These are phyloP conservation scores for Hypotaenidia philippensis DNA, from an alignment of 2,797 vertebrate genomes.

Conservation along the genomic window DNA sequence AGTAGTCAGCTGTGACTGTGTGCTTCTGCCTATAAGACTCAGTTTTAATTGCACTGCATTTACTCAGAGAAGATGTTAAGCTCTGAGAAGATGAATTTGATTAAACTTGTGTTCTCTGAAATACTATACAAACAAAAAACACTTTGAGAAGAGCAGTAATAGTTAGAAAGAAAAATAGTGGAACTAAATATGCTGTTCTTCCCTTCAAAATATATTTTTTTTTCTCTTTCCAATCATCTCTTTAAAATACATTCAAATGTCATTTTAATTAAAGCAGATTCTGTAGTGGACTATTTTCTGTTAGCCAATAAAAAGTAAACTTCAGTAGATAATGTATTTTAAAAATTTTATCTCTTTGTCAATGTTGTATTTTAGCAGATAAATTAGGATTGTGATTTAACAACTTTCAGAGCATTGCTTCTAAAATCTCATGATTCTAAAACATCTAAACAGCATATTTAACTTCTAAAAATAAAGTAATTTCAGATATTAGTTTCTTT, in stretches of 20 bases:
- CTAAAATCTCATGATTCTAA: not conserved
- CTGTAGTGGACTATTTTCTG: not conserved
- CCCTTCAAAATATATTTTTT: not conserved
- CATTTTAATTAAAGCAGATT: not conserved
- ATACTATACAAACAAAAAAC: not conserved
- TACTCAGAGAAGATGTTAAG: not conserved
- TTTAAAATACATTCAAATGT: not conserved
- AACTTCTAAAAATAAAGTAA: not conserved
- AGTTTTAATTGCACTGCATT: not conserved
- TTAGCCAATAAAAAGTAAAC: not conserved
- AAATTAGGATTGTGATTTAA: not conserved
- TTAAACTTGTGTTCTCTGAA: not conserved
- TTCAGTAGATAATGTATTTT: not conserved
- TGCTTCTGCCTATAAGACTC: not conserved
- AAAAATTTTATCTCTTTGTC: not conserved
- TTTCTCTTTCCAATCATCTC: not conserved
- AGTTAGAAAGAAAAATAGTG: not conserved
- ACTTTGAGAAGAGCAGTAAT: not conserved
- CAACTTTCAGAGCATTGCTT: not conserved
- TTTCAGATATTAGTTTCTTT: not conserved
- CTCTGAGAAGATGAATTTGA: not conserved
- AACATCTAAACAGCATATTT: not conserved
- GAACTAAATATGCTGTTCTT: not conserved
- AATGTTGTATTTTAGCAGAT: not conserved
- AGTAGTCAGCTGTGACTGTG: not conserved